Evolutionary conservation across 2,113 vertebrate genomes (phyloP), one percentile per base, ranked within the genome.

Genomic region (Lasiurus borealis): DNA sequence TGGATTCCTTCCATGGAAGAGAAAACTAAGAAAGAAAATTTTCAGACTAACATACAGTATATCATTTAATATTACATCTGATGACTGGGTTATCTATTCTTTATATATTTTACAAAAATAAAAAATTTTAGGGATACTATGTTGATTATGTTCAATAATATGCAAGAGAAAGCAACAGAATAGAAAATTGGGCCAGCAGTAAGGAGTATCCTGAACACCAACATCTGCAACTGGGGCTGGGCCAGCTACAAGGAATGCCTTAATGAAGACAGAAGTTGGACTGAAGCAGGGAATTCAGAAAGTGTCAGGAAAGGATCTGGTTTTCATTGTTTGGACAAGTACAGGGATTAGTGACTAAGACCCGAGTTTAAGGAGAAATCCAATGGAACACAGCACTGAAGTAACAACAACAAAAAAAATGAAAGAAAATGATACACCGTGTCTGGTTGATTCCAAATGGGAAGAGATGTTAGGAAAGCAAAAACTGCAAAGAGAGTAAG

Each of bases 241-340:
- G 18, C 1, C 4, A 82, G 54, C 5, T 59, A 62, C 36, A 85
- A 93, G 29, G 50, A 85, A 81, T 54, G 3, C 83, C 57, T 83
- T 92, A 44, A 68, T 80, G 44, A 84, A 40, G 6, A 40, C 6
- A 86, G 71, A 93, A 72, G 4, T 48, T 73, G 31, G 12, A 89
- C 40, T 34, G 27, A 90, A 78, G 44, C 8, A 69, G 52, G 21
- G 52, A 83, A 92, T 93, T 93, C 88, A 80, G 10, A 31, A 86
- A 82, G 48, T 54, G 40, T 54, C 31, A 54, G 13, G 13, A 72
- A 15, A 85, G 27, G n/a, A 78, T 40, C 21, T 62, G 48, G 15
- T 34, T 84, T 87, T 57, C 31, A 62, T 4, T 48, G 3, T 82
- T 36, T 90, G 44, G 21, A 83, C 14, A 91, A 57, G 16, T 73